Evolutionary conservation across 2,888 invertebrate genomes (phyloP).

Genomic region (Ichneumon xanthorius): DNA sequence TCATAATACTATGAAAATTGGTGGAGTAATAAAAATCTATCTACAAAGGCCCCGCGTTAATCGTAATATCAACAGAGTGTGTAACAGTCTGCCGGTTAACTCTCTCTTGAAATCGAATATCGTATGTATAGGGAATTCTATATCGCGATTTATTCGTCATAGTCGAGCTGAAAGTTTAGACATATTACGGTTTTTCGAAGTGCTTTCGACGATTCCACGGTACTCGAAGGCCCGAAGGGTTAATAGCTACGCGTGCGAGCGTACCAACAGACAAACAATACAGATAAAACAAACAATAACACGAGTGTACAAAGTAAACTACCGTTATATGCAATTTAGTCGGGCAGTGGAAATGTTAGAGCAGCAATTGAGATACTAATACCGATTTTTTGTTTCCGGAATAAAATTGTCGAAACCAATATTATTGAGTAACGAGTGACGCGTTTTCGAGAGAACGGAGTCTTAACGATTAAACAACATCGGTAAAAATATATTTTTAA

Average conservation of each 20-base stretch:
- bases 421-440: slow-evolving; percentile 61
- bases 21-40: slow-evolving; percentile 76
- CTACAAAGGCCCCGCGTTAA: slow-evolving; percentile 79
- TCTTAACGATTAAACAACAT: slow-evolving; percentile 81
- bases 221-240: slow-evolving; percentile 1
- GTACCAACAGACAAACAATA: slow-evolving; percentile 24
- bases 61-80: slow-evolving; percentile 68
- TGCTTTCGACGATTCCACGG: slow-evolving; percentile 19
- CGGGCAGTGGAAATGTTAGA: slow-evolving; percentile 32
- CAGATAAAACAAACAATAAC: slow-evolving; percentile 35
- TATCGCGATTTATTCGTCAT: slow-evolving; percentile 36
- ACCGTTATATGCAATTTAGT: slow-evolving; percentile 1
- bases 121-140: slow-evolving; percentile 46
- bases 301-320: slow-evolving; percentile 1
- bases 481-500: slow-evolving; percentile 76
- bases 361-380: slow-evolving; percentile 27
- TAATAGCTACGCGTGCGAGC: slow-evolving; percentile 16
- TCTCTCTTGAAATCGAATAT: slow-evolving; percentile 28
- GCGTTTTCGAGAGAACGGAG: slow-evolving; percentile 70
- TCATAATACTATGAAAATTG: slow-evolving; percentile 67
- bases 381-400: slow-evolving; percentile 1
- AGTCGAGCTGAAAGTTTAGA: slow-evolving; percentile 45
- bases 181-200: slow-evolving; percentile 40
- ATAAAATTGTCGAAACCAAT: slow-evolving; percentile 27
- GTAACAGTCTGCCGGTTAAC: slow-evolving; percentile 41